These are phyloP conservation scores for Nannoperca obscura DNA, from an alignment of 2,797 vertebrate species.

Conservation along the genomic window DNA sequence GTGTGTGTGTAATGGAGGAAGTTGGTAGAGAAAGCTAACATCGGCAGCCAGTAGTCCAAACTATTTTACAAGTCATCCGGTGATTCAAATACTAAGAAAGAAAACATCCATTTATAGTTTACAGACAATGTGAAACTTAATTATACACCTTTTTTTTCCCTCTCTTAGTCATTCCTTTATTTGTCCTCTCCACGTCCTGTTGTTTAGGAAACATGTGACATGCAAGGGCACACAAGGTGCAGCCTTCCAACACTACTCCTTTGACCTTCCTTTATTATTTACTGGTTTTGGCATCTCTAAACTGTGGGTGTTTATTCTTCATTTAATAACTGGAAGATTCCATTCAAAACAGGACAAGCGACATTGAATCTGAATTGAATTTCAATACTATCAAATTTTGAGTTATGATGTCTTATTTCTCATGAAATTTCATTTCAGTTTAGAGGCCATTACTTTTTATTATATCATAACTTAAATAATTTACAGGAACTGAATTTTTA, in stretches of 20 bases:
- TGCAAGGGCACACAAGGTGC: not conserved
- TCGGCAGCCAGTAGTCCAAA: constrained; percentile 3
- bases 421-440: not conserved
- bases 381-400: not conserved
- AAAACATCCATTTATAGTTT: constrained; percentile 3
- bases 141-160: not conserved
- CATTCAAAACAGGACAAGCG: not conserved
- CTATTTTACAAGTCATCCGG: constrained; percentile 2
- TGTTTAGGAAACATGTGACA: not conserved
- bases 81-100: constrained; percentile 10
- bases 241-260: too few relatives aligned
- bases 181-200: not conserved
- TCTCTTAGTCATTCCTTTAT: constrained; percentile 7
- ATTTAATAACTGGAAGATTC: not conserved
- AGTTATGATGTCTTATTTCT: constrained; percentile 7
- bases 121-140: not conserved
- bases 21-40: not conserved
- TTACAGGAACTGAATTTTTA: not conserved
- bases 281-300: not conserved
- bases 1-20: constrained; percentile 4
- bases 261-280: not conserved
- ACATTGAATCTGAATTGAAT: constrained; percentile 6
- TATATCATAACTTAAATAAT: not conserved
- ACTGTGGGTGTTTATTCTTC: constrained; percentile 8
- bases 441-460: not conserved